phyloP scores from a whole-genome alignment of 2,888 invertebrate genomes.

The Serripes groenlandicus region DNA sequence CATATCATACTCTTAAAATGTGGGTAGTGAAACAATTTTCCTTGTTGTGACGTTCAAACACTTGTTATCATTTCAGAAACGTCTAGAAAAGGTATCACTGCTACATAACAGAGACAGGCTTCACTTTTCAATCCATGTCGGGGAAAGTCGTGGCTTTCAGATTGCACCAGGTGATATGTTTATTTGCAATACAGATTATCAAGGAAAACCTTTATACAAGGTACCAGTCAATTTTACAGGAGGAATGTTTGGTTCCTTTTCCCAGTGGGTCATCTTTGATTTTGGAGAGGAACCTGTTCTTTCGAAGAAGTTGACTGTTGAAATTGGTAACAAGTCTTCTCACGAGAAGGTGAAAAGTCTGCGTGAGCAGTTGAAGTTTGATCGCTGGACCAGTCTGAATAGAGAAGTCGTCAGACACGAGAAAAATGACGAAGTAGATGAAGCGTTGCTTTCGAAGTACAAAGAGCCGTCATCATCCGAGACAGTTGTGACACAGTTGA shows the following conservation, averaged over 20 bases:
- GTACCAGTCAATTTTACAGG: slow-evolving; percentile 74
- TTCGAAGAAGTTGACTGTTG: slow-evolving; percentile 80
- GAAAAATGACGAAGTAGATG: slow-evolving; percentile 53
- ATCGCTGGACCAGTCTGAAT: slow-evolving; percentile 83
- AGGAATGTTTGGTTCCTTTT: slow-evolving; percentile 85
- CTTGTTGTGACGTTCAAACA: no score
- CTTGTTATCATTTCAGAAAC: slow-evolving; percentile 58
- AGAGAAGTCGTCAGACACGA: slow-evolving; percentile 77
- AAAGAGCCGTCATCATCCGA: slow-evolving; percentile 79
- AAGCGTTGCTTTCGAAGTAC: slow-evolving; percentile 73
- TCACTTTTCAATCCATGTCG: slow-evolving; percentile 77
- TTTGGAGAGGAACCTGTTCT: slow-evolving; percentile 81
- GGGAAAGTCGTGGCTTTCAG: slow-evolving; percentile 71
- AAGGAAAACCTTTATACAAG: slow-evolving; percentile 68
- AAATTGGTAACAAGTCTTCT: slow-evolving; percentile 77
- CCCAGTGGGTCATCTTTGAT: slow-evolving; percentile 84
- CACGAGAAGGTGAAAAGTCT: slow-evolving; percentile 79
- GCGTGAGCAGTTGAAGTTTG: slow-evolving; percentile 80
- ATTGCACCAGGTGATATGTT: slow-evolving; percentile 81
- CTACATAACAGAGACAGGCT: slow-evolving; percentile 82
- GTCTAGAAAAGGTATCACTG: slow-evolving; percentile 79
- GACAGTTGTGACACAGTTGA: slow-evolving; percentile 80
- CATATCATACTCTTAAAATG: no score
- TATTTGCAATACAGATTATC: slow-evolving; percentile 57
- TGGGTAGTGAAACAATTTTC: no score